phyloP scores from a whole-genome alignment of 2,113 vertebrate genomes.

The Phalacrocorax carbo region DNA sequence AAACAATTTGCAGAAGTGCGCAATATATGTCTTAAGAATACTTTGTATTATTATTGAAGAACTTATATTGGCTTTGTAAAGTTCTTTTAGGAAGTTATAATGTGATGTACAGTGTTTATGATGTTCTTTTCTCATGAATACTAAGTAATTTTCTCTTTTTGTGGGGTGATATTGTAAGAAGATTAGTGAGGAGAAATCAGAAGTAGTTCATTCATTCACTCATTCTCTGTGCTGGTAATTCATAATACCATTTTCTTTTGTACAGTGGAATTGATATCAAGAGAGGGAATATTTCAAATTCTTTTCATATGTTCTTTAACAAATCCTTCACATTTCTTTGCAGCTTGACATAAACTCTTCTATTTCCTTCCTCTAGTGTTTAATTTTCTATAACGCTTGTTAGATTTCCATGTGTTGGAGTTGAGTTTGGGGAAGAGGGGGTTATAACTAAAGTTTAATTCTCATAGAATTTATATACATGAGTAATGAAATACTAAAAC shows the following conservation, averaged over 20 bases:
- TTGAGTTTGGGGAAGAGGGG: not conserved
- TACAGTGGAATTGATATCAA: not conserved
- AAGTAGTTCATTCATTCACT: not conserved
- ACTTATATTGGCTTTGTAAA: not conserved
- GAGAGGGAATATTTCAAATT: not conserved
- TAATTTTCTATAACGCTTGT: constrained; percentile 5
- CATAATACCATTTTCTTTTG: not conserved
- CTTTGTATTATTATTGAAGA: constrained; percentile 23
- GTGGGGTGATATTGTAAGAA: not conserved
- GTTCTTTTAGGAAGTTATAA: not conserved
- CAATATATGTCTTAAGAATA: constrained; percentile 23
- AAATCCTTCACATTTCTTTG: not conserved
- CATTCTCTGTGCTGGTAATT: not conserved
- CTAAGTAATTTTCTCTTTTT: constrained; percentile 40
- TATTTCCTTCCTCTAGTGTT: constrained; percentile 1
- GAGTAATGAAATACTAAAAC: not conserved
- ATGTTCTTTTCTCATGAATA: not conserved
- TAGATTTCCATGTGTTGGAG: not conserved
- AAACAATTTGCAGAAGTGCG: constrained; percentile 39
- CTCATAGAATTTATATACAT: not conserved
- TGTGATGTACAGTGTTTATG: not conserved
- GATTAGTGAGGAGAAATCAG: constrained; percentile 15
- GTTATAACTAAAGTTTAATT: not conserved
- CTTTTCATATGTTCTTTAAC: not conserved
- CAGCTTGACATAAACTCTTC: not conserved